phyloP scores from a whole-genome alignment of 2,113 vertebrate genomes.

The Struthidea cinerea region DNA sequence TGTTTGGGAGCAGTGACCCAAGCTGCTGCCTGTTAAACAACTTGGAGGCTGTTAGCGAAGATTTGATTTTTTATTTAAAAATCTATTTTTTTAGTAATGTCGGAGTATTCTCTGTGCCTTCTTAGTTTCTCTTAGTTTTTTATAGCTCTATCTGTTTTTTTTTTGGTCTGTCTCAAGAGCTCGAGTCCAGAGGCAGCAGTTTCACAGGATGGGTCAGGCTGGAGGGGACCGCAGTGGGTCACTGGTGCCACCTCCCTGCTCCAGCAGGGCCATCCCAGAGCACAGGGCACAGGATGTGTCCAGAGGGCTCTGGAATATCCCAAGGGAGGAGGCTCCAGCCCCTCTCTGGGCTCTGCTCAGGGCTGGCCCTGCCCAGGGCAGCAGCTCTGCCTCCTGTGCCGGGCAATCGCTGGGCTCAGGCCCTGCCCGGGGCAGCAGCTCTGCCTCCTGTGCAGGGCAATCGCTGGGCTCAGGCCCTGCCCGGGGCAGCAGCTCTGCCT shows the following conservation, averaged over 20 bases:
- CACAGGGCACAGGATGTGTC: not conserved
- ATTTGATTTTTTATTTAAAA: not conserved
- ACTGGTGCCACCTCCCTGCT: not conserved
- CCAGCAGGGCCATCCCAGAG: not conserved
- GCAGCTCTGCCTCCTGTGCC: not conserved
- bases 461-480: too few relatives aligned
- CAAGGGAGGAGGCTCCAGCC: too few relatives aligned
- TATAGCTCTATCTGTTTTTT: rapidly evolving
- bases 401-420: not conserved
- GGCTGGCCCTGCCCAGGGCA: not conserved
- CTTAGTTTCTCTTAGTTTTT: not conserved
- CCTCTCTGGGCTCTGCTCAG: not conserved
- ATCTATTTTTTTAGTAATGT: not conserved
- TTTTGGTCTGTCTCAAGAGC: not conserved
- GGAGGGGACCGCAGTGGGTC: not conserved
- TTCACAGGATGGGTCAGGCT: not conserved
- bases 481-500: too few relatives aligned
- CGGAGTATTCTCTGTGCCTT: not conserved
- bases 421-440: too few relatives aligned
- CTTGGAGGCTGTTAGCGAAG: not conserved
- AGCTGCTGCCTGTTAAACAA: not conserved
- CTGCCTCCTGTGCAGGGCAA: too few relatives aligned
- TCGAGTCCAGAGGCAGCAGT: not conserved
- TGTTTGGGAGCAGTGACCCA: conserved; percentile 44
- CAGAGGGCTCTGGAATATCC: not conserved